These are phyloP conservation scores for Equus przewalskii DNA, from an alignment of 2,113 vertebrate genomes.

Conservation along the genomic window DNA sequence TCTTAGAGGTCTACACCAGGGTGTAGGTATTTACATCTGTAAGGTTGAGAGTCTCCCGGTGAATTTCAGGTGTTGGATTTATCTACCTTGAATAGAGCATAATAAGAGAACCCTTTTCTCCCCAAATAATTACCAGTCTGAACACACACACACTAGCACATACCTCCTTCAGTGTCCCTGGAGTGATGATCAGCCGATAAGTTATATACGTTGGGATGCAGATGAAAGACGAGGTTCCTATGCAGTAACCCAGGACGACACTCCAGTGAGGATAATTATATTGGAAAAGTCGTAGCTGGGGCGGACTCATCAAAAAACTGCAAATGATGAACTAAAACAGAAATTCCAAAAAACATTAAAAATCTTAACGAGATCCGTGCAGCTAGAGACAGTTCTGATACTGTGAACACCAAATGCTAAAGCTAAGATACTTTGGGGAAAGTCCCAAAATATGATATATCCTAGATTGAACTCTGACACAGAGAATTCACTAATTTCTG, in stretches of 20 bases:
- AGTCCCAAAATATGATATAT: background rate
- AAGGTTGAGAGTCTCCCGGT: background rate
- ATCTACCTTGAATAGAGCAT: constrained; percentile 18
- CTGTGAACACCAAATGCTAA: background rate
- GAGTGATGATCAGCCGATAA: constrained; percentile 92
- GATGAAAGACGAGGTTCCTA: constrained; percentile 96
- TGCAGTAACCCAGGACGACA: constrained; percentile 95
- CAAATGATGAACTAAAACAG: constrained; percentile 95
- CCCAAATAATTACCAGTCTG: background rate
- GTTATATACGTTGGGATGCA: constrained; percentile 96
- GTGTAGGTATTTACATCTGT: background rate
- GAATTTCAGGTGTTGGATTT: background rate
- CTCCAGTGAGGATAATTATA: constrained; percentile 96
- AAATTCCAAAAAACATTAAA: constrained; percentile 37
- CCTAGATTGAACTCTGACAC: background rate
- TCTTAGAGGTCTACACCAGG: background rate
- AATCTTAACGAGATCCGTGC: background rate
- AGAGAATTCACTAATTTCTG: background rate
- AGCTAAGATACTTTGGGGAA: background rate
- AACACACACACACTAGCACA: background rate
- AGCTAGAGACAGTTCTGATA: background rate
- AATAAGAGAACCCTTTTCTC: background rate
- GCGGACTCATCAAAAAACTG: constrained; percentile 95
- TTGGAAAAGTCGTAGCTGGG: constrained; percentile 93
- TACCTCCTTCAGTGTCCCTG: constrained; percentile 98